phyloP scores from a whole-genome alignment of 2,797 vertebrate genomes.

The Anas bernieri region DNA sequence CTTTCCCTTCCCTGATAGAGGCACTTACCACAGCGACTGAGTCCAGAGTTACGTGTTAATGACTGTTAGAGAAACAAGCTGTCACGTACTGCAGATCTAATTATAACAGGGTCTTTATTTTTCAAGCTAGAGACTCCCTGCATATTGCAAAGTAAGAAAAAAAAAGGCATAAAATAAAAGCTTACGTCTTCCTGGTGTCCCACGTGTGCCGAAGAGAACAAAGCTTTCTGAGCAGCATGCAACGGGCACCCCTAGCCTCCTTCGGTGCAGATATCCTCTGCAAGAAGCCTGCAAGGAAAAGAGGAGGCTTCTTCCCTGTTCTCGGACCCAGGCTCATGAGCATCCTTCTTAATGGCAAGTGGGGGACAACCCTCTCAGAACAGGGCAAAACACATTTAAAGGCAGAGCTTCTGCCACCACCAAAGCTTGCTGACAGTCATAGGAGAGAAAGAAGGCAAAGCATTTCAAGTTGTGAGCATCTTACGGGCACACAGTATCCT shows the following conservation, averaged over 20 bases:
- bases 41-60: not conserved
- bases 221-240: not conserved
- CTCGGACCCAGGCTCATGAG: not conserved
- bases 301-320: not conserved
- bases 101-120: not conserved
- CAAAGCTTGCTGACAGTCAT: not conserved
- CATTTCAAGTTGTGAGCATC: not conserved
- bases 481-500: fast-evolving
- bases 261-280: not conserved
- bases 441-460: not conserved
- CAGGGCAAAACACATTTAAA: not conserved
- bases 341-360: not conserved
- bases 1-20: not conserved
- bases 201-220: not conserved
- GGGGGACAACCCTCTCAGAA: not conserved
- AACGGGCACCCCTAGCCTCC: not conserved
- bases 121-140: not conserved
- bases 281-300: too few relatives aligned
- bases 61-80: not conserved
- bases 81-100: fast-evolving
- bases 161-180: not conserved
- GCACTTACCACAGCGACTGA: too few relatives aligned
- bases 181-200: not conserved
- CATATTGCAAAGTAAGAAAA: not conserved
- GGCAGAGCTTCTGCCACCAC: not conserved